Conservation (phyloP, 2,113 vertebrate genomes). For the Hippolais icterina region DNA sequence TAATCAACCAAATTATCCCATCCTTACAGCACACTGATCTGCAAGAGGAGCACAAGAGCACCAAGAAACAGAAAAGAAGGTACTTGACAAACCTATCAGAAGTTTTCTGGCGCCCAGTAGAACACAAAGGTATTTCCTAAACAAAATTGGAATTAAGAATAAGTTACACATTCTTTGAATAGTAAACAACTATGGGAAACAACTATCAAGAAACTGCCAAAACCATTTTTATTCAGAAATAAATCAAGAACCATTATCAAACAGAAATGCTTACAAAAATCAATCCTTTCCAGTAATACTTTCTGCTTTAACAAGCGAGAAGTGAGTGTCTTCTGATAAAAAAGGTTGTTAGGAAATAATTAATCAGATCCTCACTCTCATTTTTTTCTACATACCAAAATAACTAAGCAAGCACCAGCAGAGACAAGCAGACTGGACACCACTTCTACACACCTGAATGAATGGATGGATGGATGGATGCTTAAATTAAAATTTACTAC, state of each 20-base stretch:
- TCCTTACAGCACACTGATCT: neutral
- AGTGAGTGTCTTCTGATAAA: neutral
- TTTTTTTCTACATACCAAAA: neutral
- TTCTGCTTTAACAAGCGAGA: neutral
- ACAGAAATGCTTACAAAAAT: neutral
- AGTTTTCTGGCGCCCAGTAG: constrained; percentile 67
- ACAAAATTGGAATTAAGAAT: neutral
- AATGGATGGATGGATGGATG: neutral
- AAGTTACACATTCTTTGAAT: neutral
- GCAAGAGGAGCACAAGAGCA: neutral
- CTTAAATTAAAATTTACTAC: neutral
- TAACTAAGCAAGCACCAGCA: neutral
- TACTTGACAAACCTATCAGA: constrained; percentile 82
- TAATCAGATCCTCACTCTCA: neutral
- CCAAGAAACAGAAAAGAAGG: neutral
- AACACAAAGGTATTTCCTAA: constrained; percentile 87
- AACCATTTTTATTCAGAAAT: neutral
- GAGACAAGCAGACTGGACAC: neutral
- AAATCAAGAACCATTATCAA: neutral
- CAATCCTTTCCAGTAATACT: neutral
- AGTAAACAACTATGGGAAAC: neutral
- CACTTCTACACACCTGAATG: neutral
- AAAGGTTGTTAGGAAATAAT: neutral
- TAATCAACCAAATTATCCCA: neutral
- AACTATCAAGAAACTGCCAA: neutral